These are phyloP conservation scores for Napeogenes sylphis DNA, from an alignment of 2,888 invertebrate genomes.

Conservation along the genomic window DNA sequence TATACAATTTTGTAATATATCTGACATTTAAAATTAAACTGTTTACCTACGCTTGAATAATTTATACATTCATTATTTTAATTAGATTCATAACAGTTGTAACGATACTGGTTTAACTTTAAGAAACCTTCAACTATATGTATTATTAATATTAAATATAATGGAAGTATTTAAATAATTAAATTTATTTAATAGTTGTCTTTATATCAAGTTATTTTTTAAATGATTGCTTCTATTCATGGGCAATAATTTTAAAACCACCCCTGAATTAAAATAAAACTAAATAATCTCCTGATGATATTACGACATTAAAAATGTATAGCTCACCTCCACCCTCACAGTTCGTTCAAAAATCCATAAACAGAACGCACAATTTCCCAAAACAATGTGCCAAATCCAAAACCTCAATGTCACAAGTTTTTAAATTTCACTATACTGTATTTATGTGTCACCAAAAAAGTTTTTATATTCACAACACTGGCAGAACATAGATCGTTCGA, in stretches of 20 bases:
- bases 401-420: conserved; percentile 23
- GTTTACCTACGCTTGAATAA: too few species aligned
- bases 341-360: conserved; percentile 30
- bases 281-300: conserved; percentile 11
- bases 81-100: too few species aligned
- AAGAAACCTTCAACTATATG: too few species aligned
- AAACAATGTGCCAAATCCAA: conserved; percentile 20
- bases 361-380: conserved; percentile 32
- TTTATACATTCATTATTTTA: too few species aligned
- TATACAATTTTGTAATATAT: too few species aligned
- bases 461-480: conserved; percentile 12
- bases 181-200: too few species aligned
- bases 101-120: too few species aligned
- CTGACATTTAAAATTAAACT: too few species aligned
- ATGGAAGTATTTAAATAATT: too few species aligned
- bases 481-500: conserved; percentile 36
- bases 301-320: conserved; percentile 22
- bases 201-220: too few species aligned
- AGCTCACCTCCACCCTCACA: conserved; percentile 25
- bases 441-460: conserved; percentile 8
- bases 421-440: conserved; percentile 12
- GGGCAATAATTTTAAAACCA: neutral
- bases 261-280: neutral
- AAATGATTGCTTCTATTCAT: too few species aligned
- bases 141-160: too few species aligned